A percentile compares a stretch with the other conserved stretches of the same genome.
phyloP scores from a whole-genome alignment of 2,888 invertebrate species.

The Limnephilus lunatus region DNA sequence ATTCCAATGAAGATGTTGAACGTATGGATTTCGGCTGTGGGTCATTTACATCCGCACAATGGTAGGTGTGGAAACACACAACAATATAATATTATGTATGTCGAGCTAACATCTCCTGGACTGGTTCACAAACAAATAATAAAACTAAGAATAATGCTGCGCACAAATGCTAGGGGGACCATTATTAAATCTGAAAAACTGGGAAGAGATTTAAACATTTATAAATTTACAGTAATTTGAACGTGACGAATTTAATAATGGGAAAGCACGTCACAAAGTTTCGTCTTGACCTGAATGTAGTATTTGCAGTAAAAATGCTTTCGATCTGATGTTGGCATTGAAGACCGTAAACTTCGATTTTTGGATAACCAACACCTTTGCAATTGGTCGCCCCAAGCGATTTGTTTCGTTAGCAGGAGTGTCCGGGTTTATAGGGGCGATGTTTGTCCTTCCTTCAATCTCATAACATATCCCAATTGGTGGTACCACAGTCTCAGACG shows the following conservation, averaged over 20 bases:
- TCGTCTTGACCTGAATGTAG: not conserved
- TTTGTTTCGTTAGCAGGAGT: too few relatives aligned
- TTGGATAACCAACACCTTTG: too few relatives aligned
- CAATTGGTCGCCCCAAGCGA: too few relatives aligned
- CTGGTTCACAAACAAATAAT: conserved; percentile 24
- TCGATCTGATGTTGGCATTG: too few relatives aligned
- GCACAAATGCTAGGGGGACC: not conserved
- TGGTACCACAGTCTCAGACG: too few relatives aligned
- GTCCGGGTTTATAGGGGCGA: too few relatives aligned
- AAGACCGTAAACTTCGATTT: too few relatives aligned
- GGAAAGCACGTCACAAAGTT: not conserved
- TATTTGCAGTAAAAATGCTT: too few relatives aligned
- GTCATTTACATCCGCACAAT: conserved; percentile 56
- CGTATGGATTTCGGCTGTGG: conserved; percentile 49
- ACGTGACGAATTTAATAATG: not conserved
- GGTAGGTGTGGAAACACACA: conserved; percentile 43
- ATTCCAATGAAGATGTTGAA: conserved; percentile 34
- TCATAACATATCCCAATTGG: too few relatives aligned
- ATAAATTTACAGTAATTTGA: not conserved
- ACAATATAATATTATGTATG: conserved; percentile 38
- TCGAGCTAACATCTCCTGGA: not conserved
- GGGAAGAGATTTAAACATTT: not conserved
- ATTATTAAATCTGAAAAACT: not conserved
- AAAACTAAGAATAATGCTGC: not conserved
- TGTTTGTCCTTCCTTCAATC: too few relatives aligned